These are phyloP conservation scores for Encarsia formosa DNA, from an alignment of 2,888 invertebrate species.

Conservation along the genomic window DNA sequence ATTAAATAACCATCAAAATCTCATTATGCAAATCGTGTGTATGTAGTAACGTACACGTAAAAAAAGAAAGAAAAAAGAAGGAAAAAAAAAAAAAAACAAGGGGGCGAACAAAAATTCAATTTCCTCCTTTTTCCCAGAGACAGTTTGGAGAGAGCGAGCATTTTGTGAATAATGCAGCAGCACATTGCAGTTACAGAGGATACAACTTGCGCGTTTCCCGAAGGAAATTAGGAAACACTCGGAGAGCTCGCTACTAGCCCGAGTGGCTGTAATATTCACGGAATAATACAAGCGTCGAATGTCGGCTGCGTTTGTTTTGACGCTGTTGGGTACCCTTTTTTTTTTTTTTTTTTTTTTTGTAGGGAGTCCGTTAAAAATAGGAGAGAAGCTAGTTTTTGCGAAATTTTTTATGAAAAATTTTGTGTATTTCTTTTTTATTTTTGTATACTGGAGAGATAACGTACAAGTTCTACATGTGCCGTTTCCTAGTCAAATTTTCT, in stretches of 20 bases:
- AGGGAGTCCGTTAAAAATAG: no score
- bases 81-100: neutral
- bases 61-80: neutral
- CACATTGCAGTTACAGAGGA: conserved; percentile 34
- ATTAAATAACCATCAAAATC: neutral
- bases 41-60: no score
- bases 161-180: conserved; percentile 40
- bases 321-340: neutral
- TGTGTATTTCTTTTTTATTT: no score
- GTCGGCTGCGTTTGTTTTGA: conserved; percentile 1
- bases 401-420: no score
- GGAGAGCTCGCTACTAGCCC: conserved; percentile 38
- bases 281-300: conserved; percentile 42
- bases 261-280: conserved; percentile 51
- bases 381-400: no score
- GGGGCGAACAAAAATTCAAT: conserved; percentile 25
- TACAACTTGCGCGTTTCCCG: conserved; percentile 43
- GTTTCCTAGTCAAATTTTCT: no score
- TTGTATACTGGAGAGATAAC: no score
- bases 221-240: conserved; percentile 50
- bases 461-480: no score
- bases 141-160: conserved; percentile 32
- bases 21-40: no score
- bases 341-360: no score
- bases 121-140: conserved; percentile 23